Evolutionary conservation across 2,797 vertebrate species (phyloP).

Genomic region (Hydrolagus colliei): DNA sequence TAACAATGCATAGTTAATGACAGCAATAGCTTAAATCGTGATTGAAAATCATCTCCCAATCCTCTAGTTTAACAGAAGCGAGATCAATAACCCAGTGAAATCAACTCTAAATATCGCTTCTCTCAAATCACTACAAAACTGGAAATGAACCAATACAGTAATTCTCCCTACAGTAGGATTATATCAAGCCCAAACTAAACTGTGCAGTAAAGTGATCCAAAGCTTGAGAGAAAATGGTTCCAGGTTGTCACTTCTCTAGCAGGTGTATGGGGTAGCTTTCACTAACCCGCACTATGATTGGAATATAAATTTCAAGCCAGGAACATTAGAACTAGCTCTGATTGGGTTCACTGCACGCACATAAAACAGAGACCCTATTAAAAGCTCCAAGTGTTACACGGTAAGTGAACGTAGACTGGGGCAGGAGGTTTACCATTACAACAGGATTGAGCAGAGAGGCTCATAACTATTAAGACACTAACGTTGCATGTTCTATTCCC

Average conservation of each 20-base stretch:
- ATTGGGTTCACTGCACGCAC: conserved; percentile 16
- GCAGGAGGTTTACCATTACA: conserved; percentile 52
- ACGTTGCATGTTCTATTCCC: conserved; percentile 12
- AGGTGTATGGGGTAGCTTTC: not conserved
- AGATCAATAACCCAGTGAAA: not conserved
- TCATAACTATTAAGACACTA: conserved; percentile 35
- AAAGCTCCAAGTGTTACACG: conserved; percentile 2
- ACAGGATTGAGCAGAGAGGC: conserved; percentile 53
- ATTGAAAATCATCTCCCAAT: not conserved
- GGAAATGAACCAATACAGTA: not conserved
- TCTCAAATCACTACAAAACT: not conserved
- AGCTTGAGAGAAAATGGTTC: not conserved
- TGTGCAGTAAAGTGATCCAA: not conserved
- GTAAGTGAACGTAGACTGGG: not conserved
- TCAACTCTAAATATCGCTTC: not conserved
- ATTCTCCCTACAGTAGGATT: too few relatives aligned
- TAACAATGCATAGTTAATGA: not conserved
- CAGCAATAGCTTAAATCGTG: not conserved
- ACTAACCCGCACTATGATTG: conserved; percentile 6
- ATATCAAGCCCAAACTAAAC: too few relatives aligned
- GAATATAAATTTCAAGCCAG: conserved; percentile 24
- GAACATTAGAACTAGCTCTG: conserved; percentile 20
- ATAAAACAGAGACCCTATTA: conserved; percentile 24
- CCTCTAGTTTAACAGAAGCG: not conserved
- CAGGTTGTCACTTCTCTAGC: not conserved